A percentile compares a stretch with the other conserved stretches of the same genome.
Evolutionary conservation across 2,113 vertebrate species (phyloP).

Genomic region (Pangasianodon hypophthalmus): DNA sequence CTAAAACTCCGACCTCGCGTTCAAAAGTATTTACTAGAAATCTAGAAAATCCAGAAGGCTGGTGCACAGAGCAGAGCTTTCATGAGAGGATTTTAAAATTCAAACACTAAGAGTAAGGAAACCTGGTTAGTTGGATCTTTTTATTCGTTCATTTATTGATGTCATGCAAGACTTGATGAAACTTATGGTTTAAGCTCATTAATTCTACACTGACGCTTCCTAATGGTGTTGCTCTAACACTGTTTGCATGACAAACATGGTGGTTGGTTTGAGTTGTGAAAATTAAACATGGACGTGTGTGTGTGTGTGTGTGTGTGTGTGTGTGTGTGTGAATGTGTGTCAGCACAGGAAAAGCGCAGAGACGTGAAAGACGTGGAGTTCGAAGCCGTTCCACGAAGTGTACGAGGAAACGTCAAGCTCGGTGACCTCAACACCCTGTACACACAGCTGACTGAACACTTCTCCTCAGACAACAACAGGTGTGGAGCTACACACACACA

Average conservation of each 20-base stretch:
- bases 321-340: not conserved
- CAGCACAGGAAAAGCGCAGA: constrained; percentile 34
- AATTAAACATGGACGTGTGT: not conserved
- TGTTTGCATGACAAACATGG: too few species aligned
- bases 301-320: not conserved
- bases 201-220: too few species aligned
- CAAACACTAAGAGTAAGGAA: too few species aligned
- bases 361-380: constrained; percentile 58
- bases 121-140: not conserved
- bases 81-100: too few species aligned
- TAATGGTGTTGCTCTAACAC: too few species aligned
- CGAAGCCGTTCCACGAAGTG: constrained; percentile 51
- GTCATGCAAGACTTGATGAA: too few species aligned
- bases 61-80: too few species aligned
- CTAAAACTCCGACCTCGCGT: too few species aligned
- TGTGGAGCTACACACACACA: constrained; percentile 38
- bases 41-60: too few species aligned
- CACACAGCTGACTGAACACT: constrained; percentile 63
- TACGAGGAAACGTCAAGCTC: constrained; percentile 59
- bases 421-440: constrained; percentile 63
- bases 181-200: too few species aligned
- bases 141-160: too few species aligned
- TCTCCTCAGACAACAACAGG: constrained; percentile 58
- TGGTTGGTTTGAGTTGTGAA: not conserved
- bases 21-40: too few species aligned